Base-by-base conservation (phyloP, 1,140 invertebrate genomes). In the Rhyacophila brunnea region DNA sequence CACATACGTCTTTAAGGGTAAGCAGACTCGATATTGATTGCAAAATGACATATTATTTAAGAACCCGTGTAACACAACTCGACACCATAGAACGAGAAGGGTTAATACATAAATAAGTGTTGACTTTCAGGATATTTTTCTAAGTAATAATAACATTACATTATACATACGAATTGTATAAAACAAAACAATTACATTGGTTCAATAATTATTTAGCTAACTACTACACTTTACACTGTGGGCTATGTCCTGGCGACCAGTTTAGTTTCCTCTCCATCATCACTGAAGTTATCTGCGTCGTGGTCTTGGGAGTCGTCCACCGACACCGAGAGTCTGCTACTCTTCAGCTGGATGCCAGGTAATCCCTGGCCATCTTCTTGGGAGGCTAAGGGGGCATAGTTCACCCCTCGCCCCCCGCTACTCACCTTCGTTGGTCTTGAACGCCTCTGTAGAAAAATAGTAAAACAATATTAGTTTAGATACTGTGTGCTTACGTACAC, bases 201-300 rank as follows among this genome's bases (percentile, higher is more conserved):
- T 52, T 42, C 50, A 43, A 42, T 40, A 52, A 52, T 52, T 62
- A 59, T 57, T 64, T 64, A 44, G 47, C 62, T 64, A 64, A 52
- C 62, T 60, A 40, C 38, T 44, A 59, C 51, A 59, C 56, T 18
- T 45, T 35, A 47, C 47, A 55, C 52, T 46, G 28, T 35, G 56
- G 50, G 62, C 62, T 64, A 64, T 64, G 62, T 64, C 40, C 58
- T 60, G 35, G 62, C 47, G 52, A 64, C 62, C 5, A 64, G 58
- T 13, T 44, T 48, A 1, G 57, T 43, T 15, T 52, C 53, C 42
- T 64, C 23, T 3, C 23, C 62, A 6, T 44, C 57, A 13, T 54
- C 52, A 15, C 52, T 54, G 23, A 54, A 34, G 1, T 19, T 23
- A 15, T 56, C 53, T 15, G 44, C 32, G 32, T 60, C 62, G 17